These are phyloP conservation scores for Meriones unguiculatus DNA, from an alignment of 2,113 vertebrate species.

Conservation along the genomic window DNA sequence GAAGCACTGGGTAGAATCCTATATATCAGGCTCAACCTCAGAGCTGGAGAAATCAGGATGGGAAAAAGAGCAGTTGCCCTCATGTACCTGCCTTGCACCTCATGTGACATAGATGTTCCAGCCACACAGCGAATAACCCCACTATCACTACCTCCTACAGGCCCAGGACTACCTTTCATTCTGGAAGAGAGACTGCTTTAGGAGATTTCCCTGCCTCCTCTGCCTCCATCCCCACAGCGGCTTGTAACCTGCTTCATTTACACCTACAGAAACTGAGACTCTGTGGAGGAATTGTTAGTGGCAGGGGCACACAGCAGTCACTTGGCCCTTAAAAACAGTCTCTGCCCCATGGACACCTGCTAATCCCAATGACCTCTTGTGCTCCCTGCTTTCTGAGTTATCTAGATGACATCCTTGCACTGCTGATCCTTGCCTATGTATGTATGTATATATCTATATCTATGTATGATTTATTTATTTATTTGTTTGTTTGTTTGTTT, in stretches of 20 bases:
- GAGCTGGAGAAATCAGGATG: neutral
- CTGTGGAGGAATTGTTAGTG: fast-evolving
- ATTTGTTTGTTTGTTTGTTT: neutral
- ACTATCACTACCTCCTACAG: too few relatives aligned
- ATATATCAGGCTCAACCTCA: neutral
- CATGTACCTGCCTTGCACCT: neutral
- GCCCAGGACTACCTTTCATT: fast-evolving
- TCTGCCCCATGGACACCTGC: fast-evolving
- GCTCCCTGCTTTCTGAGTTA: neutral
- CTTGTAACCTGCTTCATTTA: fast-evolving
- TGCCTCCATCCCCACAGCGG: too few relatives aligned
- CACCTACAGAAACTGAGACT: neutral
- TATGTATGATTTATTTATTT: neutral
- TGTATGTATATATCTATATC: too few relatives aligned
- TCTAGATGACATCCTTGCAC: fast-evolving
- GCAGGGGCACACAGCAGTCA: fast-evolving
- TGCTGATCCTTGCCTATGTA: neutral
- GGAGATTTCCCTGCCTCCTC: neutral
- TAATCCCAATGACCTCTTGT: fast-evolving
- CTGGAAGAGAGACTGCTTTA: fast-evolving
- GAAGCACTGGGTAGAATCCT: neutral
- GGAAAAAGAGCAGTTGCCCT: neutral
- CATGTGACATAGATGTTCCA: fast-evolving
- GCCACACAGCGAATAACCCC: fast-evolving
- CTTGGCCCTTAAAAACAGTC: fast-evolving